phyloP scores from a whole-genome alignment of 2,888 invertebrate genomes.

The Itoplectis maculator region DNA sequence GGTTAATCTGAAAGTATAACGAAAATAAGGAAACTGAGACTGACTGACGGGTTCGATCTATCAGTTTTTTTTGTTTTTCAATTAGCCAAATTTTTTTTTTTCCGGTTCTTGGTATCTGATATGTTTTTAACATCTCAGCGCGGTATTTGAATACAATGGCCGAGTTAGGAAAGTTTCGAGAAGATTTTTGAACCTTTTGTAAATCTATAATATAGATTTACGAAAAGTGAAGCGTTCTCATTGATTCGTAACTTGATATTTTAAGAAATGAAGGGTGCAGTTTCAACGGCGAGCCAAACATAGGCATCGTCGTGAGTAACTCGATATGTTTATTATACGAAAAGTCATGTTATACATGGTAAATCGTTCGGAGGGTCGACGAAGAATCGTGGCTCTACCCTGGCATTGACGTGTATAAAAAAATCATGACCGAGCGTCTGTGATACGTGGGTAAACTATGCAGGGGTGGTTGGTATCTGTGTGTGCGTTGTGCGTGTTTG shows the following conservation, averaged over 20 bases:
- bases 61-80: background rate
- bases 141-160: slow-evolving; percentile 27
- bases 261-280: slow-evolving; percentile 31
- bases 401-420: slow-evolving; percentile 59
- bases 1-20: background rate
- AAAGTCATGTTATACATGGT: slow-evolving; percentile 63
- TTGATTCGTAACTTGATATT: slow-evolving; percentile 51
- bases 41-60: too few relatives aligned
- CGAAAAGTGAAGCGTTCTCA: slow-evolving; percentile 22
- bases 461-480: slow-evolving; percentile 28
- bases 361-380: slow-evolving; percentile 55
- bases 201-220: background rate
- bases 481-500: too few relatives aligned
- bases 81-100: background rate
- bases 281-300: slow-evolving; percentile 24
- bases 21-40: too few relatives aligned
- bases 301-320: slow-evolving; percentile 53
- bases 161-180: background rate
- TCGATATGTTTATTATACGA: slow-evolving; percentile 60
- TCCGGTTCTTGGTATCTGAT: background rate
- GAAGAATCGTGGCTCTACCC: slow-evolving; percentile 18
- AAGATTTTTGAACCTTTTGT: background rate
- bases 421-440: slow-evolving; percentile 65
- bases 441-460: slow-evolving; percentile 43
- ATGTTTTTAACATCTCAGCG: background rate